Conservation (phyloP, 2,888 invertebrate species). For the Poecilobothrus nobilitatus region DNA sequence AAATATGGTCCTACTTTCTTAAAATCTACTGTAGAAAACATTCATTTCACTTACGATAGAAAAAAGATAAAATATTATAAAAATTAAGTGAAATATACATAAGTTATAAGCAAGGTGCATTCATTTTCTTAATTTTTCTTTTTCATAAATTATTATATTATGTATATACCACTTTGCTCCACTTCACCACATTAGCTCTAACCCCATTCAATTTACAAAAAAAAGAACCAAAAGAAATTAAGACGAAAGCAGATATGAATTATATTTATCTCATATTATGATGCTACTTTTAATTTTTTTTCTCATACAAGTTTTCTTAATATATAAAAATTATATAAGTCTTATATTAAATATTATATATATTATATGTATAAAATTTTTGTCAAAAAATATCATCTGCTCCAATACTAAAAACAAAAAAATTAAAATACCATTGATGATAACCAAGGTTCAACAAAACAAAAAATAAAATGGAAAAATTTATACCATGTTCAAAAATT, state of each 20-base stretch:
- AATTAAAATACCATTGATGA: not conserved
- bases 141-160: not conserved
- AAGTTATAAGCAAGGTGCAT: constrained; percentile 1
- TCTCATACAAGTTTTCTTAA: not conserved
- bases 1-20: not conserved
- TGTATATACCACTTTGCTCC: not conserved
- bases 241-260: no score
- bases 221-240: no score
- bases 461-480: not conserved
- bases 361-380: no score
- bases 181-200: not conserved
- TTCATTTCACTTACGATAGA: no score
- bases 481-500: not conserved
- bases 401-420: constrained; percentile 1
- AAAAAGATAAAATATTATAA: no score
- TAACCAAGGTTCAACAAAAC: not conserved
- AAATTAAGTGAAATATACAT: not conserved
- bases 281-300: not conserved
- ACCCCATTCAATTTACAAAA: no score
- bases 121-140: not conserved
- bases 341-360: no score
- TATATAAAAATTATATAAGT: not conserved
- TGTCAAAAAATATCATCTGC: constrained; percentile 1
- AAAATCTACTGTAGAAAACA: no score
- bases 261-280: not conserved